Conservation (phyloP, 2,797 vertebrate genomes). For the Chrysocyon brachyurus region DNA sequence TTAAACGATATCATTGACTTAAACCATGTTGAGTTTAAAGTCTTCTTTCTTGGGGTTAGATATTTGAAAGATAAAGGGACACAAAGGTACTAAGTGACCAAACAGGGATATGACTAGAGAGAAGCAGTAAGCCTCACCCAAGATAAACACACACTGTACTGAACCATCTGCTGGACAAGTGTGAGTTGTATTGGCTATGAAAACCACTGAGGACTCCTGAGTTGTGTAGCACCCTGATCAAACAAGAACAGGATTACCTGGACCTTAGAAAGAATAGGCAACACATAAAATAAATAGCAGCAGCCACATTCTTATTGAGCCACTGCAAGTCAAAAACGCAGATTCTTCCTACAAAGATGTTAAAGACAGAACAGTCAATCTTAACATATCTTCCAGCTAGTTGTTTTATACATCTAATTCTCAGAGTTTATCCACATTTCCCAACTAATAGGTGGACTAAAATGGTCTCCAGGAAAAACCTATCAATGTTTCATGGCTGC, state of each 20-base stretch:
- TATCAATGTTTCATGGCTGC: not conserved
- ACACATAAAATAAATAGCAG: not conserved
- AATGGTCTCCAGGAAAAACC: not conserved
- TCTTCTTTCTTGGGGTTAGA: not conserved
- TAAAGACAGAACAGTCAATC: not conserved
- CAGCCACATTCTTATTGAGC: not conserved
- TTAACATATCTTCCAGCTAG: not conserved
- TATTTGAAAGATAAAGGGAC: not conserved
- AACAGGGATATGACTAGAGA: not conserved
- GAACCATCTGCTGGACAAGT: not conserved
- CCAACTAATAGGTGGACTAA: not conserved
- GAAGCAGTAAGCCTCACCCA: not conserved
- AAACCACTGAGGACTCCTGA: not conserved
- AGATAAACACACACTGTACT: not conserved
- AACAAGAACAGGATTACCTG: not conserved
- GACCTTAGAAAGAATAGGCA: not conserved
- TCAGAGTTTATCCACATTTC: not conserved
- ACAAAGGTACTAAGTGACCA: not conserved
- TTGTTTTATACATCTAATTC: not conserved
- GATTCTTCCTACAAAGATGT: not conserved
- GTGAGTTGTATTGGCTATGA: not conserved
- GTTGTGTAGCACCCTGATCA: not conserved
- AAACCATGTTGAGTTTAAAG: not conserved
- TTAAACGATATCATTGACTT: slow-evolving; percentile 26
- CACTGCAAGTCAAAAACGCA: not conserved